Evolutionary conservation across 2,888 invertebrate genomes (phyloP).

Genomic region (Heliconius ethilla): DNA sequence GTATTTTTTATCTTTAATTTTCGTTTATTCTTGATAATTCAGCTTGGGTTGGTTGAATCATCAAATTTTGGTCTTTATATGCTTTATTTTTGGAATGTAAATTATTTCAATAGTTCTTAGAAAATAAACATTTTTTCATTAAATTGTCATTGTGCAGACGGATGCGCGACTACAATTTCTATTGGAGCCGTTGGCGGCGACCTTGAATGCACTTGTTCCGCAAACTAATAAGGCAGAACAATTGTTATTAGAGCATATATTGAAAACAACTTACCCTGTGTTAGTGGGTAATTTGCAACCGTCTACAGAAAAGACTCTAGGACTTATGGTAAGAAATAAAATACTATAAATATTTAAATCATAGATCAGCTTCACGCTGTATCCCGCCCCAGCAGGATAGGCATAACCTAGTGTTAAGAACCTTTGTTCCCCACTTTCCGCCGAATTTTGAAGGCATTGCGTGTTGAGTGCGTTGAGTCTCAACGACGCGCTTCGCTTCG

Average conservation of each 20-base stretch:
- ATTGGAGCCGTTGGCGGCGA: slow-evolving; percentile 68
- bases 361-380: no score
- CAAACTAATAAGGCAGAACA: slow-evolving; percentile 68
- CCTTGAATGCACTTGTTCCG: slow-evolving; percentile 67
- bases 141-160: slow-evolving; percentile 57
- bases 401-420: no score
- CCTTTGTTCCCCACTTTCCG: no score
- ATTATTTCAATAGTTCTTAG: neutral
- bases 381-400: no score
- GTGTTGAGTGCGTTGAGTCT: no score
- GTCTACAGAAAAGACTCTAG: slow-evolving; percentile 72
- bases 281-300: slow-evolving; percentile 72
- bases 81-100: neutral
- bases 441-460: no score
- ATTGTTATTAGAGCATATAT: slow-evolving; percentile 72
- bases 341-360: neutral
- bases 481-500: no score
- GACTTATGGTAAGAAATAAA: slow-evolving; percentile 63
- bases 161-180: slow-evolving; percentile 77
- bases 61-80: no score
- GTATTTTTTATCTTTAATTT: no score
- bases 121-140: neutral
- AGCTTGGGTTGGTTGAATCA: no score
- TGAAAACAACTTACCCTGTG: slow-evolving; percentile 71
- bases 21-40: no score